phyloP scores from a whole-genome alignment of 2,888 invertebrate species.

The Cephus rjabovi region DNA sequence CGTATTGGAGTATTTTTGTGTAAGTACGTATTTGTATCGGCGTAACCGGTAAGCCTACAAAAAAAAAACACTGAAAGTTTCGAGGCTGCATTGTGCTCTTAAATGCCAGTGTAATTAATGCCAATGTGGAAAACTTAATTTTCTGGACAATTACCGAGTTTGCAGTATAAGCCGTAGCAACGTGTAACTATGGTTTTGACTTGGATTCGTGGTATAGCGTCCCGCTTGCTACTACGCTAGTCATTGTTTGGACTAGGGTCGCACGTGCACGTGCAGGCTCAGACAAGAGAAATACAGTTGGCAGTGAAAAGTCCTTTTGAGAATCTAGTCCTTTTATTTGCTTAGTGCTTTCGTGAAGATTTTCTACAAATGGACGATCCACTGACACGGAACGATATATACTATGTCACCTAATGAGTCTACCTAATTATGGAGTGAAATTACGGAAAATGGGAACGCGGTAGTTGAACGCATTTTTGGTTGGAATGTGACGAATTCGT shows the following conservation, averaged over 20 bases:
- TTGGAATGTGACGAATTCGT: not conserved
- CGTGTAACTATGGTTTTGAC: not conserved
- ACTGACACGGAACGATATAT: not conserved
- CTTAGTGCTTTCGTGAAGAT: not conserved
- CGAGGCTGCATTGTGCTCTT: constrained; percentile 14
- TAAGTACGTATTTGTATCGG: no score
- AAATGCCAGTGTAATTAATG: constrained; percentile 36
- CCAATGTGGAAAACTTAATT: not conserved
- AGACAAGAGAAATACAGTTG: not conserved
- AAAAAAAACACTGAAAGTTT: not conserved
- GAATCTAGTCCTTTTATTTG: not conserved
- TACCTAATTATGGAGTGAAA: not conserved
- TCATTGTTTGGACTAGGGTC: not conserved
- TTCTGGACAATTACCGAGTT: not conserved
- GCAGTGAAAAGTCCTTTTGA: not conserved
- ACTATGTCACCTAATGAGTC: not conserved
- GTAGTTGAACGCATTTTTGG: not conserved
- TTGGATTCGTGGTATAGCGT: not conserved
- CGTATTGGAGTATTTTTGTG: no score
- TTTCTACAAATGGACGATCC: not conserved
- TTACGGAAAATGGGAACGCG: not conserved
- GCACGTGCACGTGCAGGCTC: not conserved
- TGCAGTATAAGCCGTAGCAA: not conserved
- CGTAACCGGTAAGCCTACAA: no score
- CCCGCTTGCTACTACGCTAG: not conserved